Conservation (phyloP, 2,797 vertebrate genomes). For the Gymnodraco acuticeps region DNA sequence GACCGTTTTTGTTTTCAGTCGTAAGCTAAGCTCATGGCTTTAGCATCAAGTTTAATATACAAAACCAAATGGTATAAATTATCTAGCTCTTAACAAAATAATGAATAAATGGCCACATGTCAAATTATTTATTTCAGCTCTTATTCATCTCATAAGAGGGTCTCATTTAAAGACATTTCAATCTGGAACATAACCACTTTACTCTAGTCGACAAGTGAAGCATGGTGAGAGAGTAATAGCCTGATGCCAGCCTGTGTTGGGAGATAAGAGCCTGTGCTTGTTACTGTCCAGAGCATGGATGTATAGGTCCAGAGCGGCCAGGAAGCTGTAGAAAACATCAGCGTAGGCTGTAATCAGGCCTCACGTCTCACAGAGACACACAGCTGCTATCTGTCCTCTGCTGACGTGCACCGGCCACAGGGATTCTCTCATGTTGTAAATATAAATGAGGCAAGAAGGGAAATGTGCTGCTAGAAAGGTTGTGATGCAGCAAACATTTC, state of each 20-base stretch:
- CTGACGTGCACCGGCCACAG: slow-evolving; percentile 25
- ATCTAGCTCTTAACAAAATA: neutral
- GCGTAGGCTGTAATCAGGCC: slow-evolving; percentile 51
- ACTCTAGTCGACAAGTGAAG: neutral
- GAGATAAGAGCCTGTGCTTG: slow-evolving; percentile 64
- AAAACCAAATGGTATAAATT: neutral
- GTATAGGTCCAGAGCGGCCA: slow-evolving; percentile 59
- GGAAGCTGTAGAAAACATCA: slow-evolving; percentile 48
- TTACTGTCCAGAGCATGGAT: slow-evolving; percentile 60
- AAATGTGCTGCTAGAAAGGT: neutral
- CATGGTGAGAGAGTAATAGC: slow-evolving; percentile 23
- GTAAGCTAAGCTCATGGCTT: too few relatives aligned
- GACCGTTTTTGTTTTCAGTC: too few relatives aligned
- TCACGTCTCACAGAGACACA: slow-evolving; percentile 27
- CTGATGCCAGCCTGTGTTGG: slow-evolving; percentile 44
- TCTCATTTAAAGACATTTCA: slow-evolving; percentile 15
- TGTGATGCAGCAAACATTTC: neutral
- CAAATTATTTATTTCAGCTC: neutral
- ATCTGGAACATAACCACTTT: neutral
- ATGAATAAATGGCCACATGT: neutral
- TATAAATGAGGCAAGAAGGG: slow-evolving; percentile 19
- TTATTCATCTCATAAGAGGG: neutral
- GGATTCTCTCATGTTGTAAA: slow-evolving; percentile 30
- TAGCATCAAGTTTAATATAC: too few relatives aligned
- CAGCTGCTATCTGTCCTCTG: slow-evolving; percentile 48